Base-by-base conservation (phyloP, 2,797 vertebrate genomes). In the Sternotherus odoratus region DNA sequence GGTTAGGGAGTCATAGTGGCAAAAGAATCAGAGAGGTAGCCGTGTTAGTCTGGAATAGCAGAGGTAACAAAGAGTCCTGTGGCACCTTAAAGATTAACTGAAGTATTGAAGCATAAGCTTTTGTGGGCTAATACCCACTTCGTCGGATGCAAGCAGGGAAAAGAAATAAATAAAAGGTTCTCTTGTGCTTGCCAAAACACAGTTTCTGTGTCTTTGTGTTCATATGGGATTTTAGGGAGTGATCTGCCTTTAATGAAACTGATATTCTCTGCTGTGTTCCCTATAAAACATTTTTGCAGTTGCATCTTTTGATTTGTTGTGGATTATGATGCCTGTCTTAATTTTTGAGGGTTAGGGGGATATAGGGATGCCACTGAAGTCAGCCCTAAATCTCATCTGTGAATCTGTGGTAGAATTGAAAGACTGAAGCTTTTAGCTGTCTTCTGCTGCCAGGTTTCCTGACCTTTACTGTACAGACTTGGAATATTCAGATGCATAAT, bases 251-350 rank as follows among this genome's bases (percentile, higher is more conserved):
- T 50, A 91, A 94, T 77, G 48, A 79, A 46, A 2, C 7, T 79
- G 79, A 1, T 51, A 81, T 84, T 77, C 87, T 83, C n/a, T 93
- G 11, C 16, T 77, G 3, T 30, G 8, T 48, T 46, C 85, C 77
- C n/a, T 91, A 85, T 75, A 66, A 91, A 83, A 77, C 87, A 8
- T 50, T 85, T 13, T 75, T 72, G 26, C 39, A 77, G 85, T 90
- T 94, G 90, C 79, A 85, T 78, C 54, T 30, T 91, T 95, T 50
- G 48, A 82, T 93, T 92, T 90, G 81, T n/a, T 93, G 87, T 93
- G 88, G 77, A 56, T 87, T 81, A 77, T 89, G 28, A 39, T 16
- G 50, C 3, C 57, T 89, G 82, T 66, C 12, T 77, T 13, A 1
- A 75, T 89, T 89, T 87, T 60, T 83, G 75, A 87, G 82, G 17